A percentile compares a stretch with the other conserved stretches of the same genome.
These are phyloP conservation scores for Bucorvus abyssinicus DNA, from an alignment of 2,797 vertebrate genomes.

Conservation along the genomic window DNA sequence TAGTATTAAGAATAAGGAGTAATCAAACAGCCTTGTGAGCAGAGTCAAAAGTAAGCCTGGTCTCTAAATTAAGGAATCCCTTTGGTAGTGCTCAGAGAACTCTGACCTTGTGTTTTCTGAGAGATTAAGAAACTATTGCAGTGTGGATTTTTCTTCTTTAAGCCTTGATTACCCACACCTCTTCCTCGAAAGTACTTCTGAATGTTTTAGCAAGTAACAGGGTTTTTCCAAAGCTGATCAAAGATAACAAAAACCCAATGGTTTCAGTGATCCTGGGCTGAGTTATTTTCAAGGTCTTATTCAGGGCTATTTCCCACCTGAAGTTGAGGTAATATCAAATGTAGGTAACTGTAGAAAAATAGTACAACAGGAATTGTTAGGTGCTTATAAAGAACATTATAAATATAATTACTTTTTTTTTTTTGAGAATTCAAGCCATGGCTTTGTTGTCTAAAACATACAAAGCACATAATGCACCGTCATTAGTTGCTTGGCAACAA, in stretches of 20 bases:
- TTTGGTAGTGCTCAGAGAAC: background rate
- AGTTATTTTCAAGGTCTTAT: background rate
- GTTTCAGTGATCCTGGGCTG: background rate
- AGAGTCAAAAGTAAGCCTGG: background rate
- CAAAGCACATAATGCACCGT: background rate
- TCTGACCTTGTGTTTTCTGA: background rate
- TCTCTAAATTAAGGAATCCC: background rate
- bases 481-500: slow-evolving; percentile 31
- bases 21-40: background rate
- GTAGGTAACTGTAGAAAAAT: background rate
- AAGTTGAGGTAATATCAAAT: background rate
- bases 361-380: background rate
- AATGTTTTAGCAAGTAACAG: background rate
- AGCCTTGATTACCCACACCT: background rate
- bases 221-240: background rate
- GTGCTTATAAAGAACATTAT: background rate
- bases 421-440: background rate
- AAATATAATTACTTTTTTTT: background rate
- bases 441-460: background rate
- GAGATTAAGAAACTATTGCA: background rate
- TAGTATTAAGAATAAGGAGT: background rate
- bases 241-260: background rate
- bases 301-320: background rate
- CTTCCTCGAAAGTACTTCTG: background rate
- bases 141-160: accelerated